phyloP scores from a whole-genome alignment of 2,888 invertebrate genomes.

The Eustalomyia histrio region DNA sequence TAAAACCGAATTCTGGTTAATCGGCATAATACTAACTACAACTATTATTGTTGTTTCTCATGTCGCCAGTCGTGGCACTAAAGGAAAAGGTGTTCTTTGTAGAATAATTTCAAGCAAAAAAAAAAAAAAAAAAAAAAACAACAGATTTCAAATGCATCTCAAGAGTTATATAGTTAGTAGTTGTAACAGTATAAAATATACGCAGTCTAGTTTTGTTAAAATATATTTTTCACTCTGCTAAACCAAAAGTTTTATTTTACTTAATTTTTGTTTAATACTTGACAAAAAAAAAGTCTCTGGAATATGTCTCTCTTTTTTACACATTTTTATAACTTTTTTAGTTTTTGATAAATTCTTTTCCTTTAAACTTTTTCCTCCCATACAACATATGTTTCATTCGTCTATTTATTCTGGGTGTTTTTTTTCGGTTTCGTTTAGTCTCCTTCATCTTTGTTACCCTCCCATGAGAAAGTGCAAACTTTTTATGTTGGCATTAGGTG shows the following conservation, averaged over 20 bases:
- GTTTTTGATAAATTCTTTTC: slow-evolving; percentile 19
- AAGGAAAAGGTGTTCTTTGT: slow-evolving; percentile 47
- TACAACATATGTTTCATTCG: slow-evolving; percentile 50
- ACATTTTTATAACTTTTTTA: slow-evolving; percentile 13
- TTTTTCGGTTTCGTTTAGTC: neutral
- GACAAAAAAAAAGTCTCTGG: slow-evolving; percentile 19
- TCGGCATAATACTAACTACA: neutral
- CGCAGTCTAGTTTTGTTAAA: slow-evolving; percentile 40
- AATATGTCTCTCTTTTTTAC: slow-evolving; percentile 36
- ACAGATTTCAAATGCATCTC: slow-evolving; percentile 25
- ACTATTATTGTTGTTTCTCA: slow-evolving; percentile 21
- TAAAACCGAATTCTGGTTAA: neutral
- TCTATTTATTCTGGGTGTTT: too few species aligned
- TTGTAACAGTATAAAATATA: slow-evolving; percentile 21
- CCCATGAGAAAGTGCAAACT: neutral
- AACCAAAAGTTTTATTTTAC: slow-evolving; percentile 11
- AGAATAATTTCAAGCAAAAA: slow-evolving; percentile 10
- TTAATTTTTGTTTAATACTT: slow-evolving; percentile 26
- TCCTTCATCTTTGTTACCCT: neutral
- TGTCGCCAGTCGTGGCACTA: slow-evolving; percentile 9
- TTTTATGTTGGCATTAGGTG: slow-evolving; percentile 31
- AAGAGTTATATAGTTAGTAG: slow-evolving; percentile 36
- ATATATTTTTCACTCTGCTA: slow-evolving; percentile 36
- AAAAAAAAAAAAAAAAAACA: slow-evolving; percentile 39
- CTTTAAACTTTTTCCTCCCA: slow-evolving; percentile 38